A percentile compares a stretch with the other conserved stretches of the same genome.
phyloP scores from a whole-genome alignment of 1,140 invertebrate genomes.

The Himalopsyche phryganea region DNA sequence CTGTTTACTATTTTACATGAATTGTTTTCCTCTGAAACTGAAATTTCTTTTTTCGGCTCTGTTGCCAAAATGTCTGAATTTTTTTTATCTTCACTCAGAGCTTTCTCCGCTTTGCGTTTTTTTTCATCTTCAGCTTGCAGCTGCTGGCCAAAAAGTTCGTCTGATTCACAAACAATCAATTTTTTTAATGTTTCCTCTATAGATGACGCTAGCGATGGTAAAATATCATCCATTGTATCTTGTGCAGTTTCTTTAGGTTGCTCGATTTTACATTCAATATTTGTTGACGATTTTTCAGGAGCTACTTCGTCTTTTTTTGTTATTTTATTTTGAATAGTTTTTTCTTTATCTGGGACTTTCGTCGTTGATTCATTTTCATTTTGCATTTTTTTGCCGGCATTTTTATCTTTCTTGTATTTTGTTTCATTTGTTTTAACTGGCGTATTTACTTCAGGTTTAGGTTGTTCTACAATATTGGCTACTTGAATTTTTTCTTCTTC shows the following conservation, averaged over 20 bases:
- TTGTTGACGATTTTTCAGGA: not conserved
- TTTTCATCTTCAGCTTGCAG: conserved; percentile 13
- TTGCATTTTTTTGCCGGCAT: conserved; percentile 17
- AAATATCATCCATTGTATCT: conserved; percentile 20
- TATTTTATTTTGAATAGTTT: not conserved
- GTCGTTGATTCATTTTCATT: conserved; percentile 1
- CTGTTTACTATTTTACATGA: too few relatives aligned
- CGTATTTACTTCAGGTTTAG: conserved; percentile 1
- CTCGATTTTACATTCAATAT: not conserved
- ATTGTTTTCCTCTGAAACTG: too few relatives aligned
- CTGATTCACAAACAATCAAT: conserved; percentile 30
- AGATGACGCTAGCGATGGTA: conserved; percentile 23
- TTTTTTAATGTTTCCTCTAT: conserved; percentile 32
- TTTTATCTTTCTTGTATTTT: conserved; percentile 18
- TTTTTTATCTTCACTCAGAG: not conserved
- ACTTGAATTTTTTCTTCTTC: not conserved
- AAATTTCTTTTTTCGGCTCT: too few relatives aligned
- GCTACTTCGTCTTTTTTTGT: conserved; percentile 3
- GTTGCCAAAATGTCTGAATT: too few relatives aligned
- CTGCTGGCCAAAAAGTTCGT: conserved; percentile 18
- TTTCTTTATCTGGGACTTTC: not conserved
- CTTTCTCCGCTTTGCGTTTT: conserved; percentile 5
- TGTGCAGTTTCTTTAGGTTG: not conserved
- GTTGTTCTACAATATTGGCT: not conserved
- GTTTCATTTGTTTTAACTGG: not conserved